Base-by-base conservation (phyloP, 2,113 vertebrate species). In the Mesoclemmys tuberculata region DNA sequence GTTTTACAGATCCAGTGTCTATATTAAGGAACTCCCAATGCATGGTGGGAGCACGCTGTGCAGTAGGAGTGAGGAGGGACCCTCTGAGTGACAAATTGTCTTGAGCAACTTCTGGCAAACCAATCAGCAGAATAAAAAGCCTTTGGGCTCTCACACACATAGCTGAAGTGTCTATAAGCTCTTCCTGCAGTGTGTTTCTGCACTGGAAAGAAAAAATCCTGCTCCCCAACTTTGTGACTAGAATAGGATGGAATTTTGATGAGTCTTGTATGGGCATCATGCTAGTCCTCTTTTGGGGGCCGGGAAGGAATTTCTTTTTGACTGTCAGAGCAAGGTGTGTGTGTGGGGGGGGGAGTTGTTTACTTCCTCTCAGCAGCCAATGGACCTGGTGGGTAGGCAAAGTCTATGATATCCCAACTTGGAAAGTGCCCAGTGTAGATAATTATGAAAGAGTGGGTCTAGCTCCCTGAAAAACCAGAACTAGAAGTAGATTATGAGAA, bases 371-470 rank as follows among this genome's bases (percentile, higher is more conserved):
- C 74, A 86, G 31, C 13, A 86, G 3, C 51, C 51, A 90, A 85
- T 16, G 5, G 6, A 84, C 1, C 56, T 2, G 2, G 0, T 26
- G 35, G 49, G 55, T 1, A 5, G 68, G 0, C 84, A 77, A 87
- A 92, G 92, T n/a, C 0, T n/a, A 87, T 51, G 44, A 75, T 94
- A 26, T 88, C 58, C 1, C 13, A 87, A 26, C 4, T 5, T 84
- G 84, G 16, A 4, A 82, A 58, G 27, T 82, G 52, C 4, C 1
- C 29, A 49, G 4, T 54, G 13, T 7, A 54, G 0, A 1, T 29
- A 87, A 48, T 84, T 0, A 5, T 81, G 49, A 19, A 44, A 48
- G 80, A 82, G 0, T 1, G 0, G 91, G 82, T 35, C 13, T 38
- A 82, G 35, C 3, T 64, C 54, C 80, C 24, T 46, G 41, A 5